Evolutionary conservation across 2,797 vertebrate genomes (phyloP).

Genomic region (Coluber constrictor): DNA sequence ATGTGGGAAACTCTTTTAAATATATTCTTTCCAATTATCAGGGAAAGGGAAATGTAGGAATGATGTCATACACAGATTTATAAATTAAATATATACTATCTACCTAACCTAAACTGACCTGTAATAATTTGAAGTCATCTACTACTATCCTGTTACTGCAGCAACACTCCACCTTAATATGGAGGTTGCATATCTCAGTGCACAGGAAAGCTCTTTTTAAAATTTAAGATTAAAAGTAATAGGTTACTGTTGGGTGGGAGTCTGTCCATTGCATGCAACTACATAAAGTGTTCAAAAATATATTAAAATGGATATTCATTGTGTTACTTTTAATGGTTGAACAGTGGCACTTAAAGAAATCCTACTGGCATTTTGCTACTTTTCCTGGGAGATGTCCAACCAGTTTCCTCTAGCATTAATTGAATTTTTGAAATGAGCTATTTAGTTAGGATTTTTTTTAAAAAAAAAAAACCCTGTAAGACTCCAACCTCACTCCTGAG

Average conservation of each 20-base stretch:
- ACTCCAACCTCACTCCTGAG: slow-evolving; percentile 51
- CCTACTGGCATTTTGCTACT: slow-evolving; percentile 9
- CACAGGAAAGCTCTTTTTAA: background rate
- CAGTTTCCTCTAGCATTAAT: slow-evolving; percentile 60
- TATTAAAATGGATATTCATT: background rate
- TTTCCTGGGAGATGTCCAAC: slow-evolving; percentile 26
- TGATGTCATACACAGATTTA: background rate
- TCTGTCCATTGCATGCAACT: fast-evolving
- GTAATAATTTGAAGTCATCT: background rate
- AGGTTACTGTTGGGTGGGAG: background rate
- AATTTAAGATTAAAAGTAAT: background rate
- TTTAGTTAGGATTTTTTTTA: slow-evolving; percentile 45
- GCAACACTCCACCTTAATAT: background rate
- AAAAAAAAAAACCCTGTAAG: slow-evolving; percentile 18
- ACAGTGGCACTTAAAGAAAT: background rate
- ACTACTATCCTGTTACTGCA: background rate
- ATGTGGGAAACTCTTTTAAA: background rate
- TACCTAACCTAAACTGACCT: background rate
- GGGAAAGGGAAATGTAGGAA: background rate
- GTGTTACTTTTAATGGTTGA: background rate
- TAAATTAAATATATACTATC: background rate
- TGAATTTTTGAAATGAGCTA: slow-evolving; percentile 64
- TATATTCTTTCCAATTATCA: background rate
- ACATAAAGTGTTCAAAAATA: background rate
- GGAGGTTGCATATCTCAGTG: background rate